Percentiles rank a stretch among this genome's conserved stretches.
Evolutionary conservation across 2,888 invertebrate genomes (phyloP).

Genomic region (Tinea trinotella): DNA sequence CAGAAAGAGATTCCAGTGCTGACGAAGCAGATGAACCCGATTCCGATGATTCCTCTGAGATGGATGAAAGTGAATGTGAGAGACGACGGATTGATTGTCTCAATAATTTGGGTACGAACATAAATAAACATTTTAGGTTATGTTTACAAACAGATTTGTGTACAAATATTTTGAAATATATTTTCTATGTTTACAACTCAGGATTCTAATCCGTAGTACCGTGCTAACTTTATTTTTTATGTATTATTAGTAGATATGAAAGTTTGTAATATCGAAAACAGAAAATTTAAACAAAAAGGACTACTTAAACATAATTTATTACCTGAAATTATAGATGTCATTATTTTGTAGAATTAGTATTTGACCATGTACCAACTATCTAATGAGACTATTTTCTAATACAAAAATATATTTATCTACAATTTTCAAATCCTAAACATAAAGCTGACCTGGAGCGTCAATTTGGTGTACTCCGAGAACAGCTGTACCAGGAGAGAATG

Average conservation of each 20-base stretch:
- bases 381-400: too few species aligned
- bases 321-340: too few species aligned
- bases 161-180: neutral
- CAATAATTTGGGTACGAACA: slow-evolving; percentile 78
- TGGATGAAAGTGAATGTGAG: slow-evolving; percentile 95
- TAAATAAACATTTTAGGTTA: slow-evolving; percentile 45
- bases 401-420: too few species aligned
- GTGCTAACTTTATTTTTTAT: too few species aligned
- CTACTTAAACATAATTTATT: too few species aligned
- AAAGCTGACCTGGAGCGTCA: slow-evolving; percentile 89
- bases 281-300: too few species aligned
- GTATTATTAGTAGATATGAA: too few species aligned
- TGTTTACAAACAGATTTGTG: slow-evolving; percentile 59
- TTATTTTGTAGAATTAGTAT: too few species aligned
- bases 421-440: slow-evolving; percentile 27
- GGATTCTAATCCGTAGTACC: neutral
- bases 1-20: slow-evolving; percentile 79
- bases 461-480: slow-evolving; percentile 88
- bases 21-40: slow-evolving; percentile 86
- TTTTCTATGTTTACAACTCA: too few species aligned
- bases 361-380: too few species aligned
- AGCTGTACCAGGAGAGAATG: slow-evolving; percentile 89
- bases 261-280: too few species aligned
- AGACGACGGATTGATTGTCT: slow-evolving; percentile 85
- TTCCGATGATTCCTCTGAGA: slow-evolving; percentile 88